Base-by-base conservation (phyloP, 2,113 vertebrate genomes). In the Myrmecobius fasciatus region DNA sequence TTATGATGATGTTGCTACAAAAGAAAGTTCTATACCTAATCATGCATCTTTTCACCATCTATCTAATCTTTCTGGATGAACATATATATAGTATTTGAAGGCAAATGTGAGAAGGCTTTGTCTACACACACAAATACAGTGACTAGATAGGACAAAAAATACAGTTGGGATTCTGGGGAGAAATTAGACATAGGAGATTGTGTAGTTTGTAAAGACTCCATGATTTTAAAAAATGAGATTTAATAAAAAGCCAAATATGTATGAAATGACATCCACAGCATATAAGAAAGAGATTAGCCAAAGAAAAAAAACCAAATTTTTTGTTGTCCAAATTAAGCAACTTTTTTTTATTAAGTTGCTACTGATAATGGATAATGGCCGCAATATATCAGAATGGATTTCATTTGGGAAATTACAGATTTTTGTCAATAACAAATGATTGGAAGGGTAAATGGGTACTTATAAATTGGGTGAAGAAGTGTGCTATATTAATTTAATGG, bases 11-110 rank as follows among this genome's bases (percentile, higher is more conserved):
- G 11, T 36, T 92, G 20, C 1, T 83, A 92, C 20, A 95, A 1
- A 92, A 95, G 91, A 89, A 91, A 93, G 8, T 54, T 92, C 91
- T 36, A 54, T 49, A 67, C 94, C 47, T 94, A 67, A 8, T 31
- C 75, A 28, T 90, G 5, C 28, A 49, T n/a, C 5, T 83, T 83
- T 83, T 0, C n/a, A 90, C 48, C 1, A 1, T 51, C 53, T 96
- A 75, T 92, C 7, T 96, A 94, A 96, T 52, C 47, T n/a, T 91
- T 10, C 4, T 67, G 25, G 36, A 53, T 11, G 93, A 93, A 89
- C 90, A 49, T 8, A 89, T 60, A 88, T 43, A 43, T 47, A 12
- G 48, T n/a, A 91, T 47, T 96, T 94, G 93, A 90, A 93, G 89
- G 53, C 1, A 94, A 96, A 26, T 2, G n/a, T 31, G 49, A 10